Percentiles rank a stretch among this genome's conserved stretches.
Evolutionary conservation across 2,888 invertebrate species (phyloP).

Genomic region (Trichogramma dendrolimi): DNA sequence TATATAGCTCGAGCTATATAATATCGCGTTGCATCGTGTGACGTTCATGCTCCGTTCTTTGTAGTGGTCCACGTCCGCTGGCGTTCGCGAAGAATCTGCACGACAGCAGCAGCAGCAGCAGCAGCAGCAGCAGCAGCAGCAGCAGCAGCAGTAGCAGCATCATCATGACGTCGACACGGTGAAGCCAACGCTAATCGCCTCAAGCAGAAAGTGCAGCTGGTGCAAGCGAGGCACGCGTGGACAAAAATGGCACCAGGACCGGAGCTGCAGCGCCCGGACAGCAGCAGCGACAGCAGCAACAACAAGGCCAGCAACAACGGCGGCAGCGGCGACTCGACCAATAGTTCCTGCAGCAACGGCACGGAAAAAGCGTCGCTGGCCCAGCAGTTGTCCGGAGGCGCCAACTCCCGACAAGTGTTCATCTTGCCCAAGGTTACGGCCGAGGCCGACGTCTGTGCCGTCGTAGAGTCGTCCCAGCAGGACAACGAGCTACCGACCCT

Average conservation of each 20-base stretch:
- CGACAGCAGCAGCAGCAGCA: conserved; percentile 4
- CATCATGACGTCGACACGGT: too few relatives aligned
- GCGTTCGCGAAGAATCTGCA: not conserved
- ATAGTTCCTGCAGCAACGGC: not conserved
- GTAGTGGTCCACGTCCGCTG: too few relatives aligned
- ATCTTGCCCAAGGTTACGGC: not conserved
- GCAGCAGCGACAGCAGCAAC: conserved; percentile 14
- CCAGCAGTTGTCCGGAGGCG: conserved; percentile 1
- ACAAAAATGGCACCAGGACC: conserved; percentile 29
- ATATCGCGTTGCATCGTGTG: too few relatives aligned
- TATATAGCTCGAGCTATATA: too few relatives aligned
- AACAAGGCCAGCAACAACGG: conserved; percentile 2
- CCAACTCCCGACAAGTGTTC: not conserved
- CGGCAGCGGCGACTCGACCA: conserved; percentile 9
- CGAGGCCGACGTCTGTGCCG: not conserved
- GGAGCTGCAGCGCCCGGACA: conserved; percentile 25
- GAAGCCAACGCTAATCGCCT: too few relatives aligned
- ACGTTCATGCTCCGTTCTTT: too few relatives aligned
- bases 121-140: conserved; percentile 12
- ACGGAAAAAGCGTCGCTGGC: not conserved
- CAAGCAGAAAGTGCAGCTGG: not conserved
- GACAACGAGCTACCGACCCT: conserved; percentile 19
- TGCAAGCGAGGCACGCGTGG: not conserved
- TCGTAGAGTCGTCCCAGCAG: not conserved
- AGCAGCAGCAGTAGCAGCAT: not conserved